Conservation (phyloP, 2,797 vertebrate genomes). For the Coregonus suidteri region DNA sequence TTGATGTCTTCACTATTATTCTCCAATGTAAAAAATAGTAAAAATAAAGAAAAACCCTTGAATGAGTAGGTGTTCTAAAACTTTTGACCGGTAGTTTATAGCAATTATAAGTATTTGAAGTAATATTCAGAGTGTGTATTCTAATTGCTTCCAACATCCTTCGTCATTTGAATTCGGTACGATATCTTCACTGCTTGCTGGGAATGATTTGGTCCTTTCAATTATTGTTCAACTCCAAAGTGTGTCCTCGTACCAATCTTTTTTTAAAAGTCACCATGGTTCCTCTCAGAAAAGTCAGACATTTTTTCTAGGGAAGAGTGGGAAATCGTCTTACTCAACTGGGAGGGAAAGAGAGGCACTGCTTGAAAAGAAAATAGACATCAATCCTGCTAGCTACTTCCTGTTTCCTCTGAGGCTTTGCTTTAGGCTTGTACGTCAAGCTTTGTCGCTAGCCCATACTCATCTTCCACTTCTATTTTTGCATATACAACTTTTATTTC, state of each 20-base stretch:
- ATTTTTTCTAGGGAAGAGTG: neutral
- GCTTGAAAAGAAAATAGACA: slow-evolving; percentile 53
- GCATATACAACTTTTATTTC: slow-evolving; percentile 26
- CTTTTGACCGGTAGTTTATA: no score
- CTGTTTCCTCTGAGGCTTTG: slow-evolving; percentile 48
- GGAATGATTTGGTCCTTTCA: neutral
- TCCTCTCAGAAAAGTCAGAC: neutral
- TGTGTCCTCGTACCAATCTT: neutral
- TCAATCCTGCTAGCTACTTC: slow-evolving; percentile 39
- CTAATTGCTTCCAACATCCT: neutral
- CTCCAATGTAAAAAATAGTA: no score
- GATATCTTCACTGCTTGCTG: neutral
- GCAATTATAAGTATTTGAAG: neutral
- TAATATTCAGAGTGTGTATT: neutral
- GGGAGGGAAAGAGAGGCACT: slow-evolving; percentile 7
- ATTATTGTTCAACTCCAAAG: neutral
- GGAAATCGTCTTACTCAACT: neutral
- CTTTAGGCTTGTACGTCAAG: slow-evolving; percentile 51
- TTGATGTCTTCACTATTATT: no score
- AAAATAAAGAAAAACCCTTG: no score
- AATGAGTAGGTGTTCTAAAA: no score
- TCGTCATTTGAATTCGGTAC: neutral
- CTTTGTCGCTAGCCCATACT: slow-evolving; percentile 47
- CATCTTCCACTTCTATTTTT: slow-evolving; percentile 62
- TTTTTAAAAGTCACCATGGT: neutral